Evolutionary conservation across 2,113 vertebrate species (phyloP).

Genomic region (Callipepla californica): DNA sequence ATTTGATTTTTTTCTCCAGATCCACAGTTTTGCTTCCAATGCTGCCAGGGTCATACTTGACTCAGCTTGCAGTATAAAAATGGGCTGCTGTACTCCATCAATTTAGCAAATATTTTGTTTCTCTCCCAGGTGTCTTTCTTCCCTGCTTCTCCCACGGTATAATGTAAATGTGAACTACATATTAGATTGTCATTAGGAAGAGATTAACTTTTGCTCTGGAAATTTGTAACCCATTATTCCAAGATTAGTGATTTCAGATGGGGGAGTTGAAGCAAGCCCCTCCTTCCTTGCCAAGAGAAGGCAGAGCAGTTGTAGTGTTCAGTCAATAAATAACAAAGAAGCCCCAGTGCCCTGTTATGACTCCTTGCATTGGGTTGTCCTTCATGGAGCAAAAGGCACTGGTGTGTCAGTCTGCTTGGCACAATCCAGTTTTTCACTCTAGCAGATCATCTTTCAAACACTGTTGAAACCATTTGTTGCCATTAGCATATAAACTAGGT

Average conservation of each 20-base stretch:
- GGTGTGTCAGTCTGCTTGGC: background rate
- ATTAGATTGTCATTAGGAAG: background rate
- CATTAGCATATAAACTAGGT: slow-evolving; percentile 8
- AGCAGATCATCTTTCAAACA: background rate
- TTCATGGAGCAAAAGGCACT: background rate
- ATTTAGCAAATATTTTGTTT: background rate
- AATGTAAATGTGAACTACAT: background rate
- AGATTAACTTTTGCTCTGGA: background rate
- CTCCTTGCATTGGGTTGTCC: background rate
- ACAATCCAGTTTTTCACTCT: background rate
- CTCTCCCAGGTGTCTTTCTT: background rate
- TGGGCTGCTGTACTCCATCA: rapidly evolving
- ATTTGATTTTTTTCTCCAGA: background rate
- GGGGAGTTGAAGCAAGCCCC: background rate
- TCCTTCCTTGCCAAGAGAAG: background rate
- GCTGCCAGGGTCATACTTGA: background rate
- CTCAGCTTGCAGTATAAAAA: background rate
- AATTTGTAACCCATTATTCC: background rate
- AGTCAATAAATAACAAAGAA: background rate
- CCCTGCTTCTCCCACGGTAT: no score
- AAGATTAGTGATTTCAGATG: background rate
- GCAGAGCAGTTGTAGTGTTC: background rate
- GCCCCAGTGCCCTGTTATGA: background rate
- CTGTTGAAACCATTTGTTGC: background rate
- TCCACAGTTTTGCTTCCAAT: background rate